Conservation (phyloP, 2,113 vertebrate genomes). For the Trogon surrucura region DNA sequence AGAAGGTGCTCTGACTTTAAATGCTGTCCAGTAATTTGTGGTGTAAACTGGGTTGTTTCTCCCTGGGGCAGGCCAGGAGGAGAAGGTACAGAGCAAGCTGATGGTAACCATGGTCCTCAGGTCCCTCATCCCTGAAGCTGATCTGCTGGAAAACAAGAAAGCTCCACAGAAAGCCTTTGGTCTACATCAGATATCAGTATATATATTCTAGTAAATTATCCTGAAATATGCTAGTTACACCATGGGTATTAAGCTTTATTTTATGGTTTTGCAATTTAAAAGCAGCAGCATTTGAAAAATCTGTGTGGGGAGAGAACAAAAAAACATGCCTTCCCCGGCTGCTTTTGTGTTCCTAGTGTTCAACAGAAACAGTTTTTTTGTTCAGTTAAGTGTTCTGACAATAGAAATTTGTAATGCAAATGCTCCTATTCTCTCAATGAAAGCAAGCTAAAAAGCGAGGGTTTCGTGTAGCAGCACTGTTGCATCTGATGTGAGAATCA, state of each 20-base stretch:
- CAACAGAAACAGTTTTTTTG: background rate
- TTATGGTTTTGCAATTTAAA: background rate
- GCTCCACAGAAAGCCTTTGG: background rate
- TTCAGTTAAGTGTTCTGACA: constrained; percentile 9
- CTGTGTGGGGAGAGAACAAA: background rate
- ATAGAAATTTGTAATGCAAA: background rate
- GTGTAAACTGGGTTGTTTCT: background rate
- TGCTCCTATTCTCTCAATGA: background rate
- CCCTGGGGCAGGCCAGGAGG: background rate
- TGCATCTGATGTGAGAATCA: background rate
- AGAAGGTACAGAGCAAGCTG: background rate
- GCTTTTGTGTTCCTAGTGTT: background rate
- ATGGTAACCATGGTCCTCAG: background rate
- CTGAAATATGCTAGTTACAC: background rate
- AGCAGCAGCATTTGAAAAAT: background rate
- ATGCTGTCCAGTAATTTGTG: rapidly evolving
- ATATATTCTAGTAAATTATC: background rate
- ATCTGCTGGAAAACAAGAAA: background rate
- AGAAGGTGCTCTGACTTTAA: background rate
- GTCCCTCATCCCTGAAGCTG: too few relatives aligned
- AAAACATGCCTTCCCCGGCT: background rate
- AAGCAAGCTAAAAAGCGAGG: background rate
- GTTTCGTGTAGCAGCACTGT: background rate
- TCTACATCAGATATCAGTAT: background rate
- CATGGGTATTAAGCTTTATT: background rate